Percentiles rank a stretch among this genome's conserved stretches.
These are phyloP conservation scores for Neotoma lepida DNA, from an alignment of 2,113 vertebrate genomes.

Conservation along the genomic window DNA sequence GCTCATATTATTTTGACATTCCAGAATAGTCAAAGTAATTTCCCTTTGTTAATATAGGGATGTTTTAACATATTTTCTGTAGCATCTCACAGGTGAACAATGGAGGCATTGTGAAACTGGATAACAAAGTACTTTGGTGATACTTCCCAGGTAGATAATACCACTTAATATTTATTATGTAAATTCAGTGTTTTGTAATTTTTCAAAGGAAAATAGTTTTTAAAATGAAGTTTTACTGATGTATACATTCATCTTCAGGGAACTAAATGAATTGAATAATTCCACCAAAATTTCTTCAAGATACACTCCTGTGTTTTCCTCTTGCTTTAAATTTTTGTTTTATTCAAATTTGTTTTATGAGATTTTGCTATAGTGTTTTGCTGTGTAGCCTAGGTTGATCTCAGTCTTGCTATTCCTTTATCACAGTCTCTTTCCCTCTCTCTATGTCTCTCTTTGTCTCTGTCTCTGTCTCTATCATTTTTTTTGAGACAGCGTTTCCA, in stretches of 20 bases:
- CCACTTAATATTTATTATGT: slow-evolving; percentile 3
- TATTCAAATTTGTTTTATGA: neutral
- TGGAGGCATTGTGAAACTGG: slow-evolving; percentile 20
- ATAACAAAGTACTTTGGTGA: neutral
- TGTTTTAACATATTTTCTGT: neutral
- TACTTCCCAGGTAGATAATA: neutral
- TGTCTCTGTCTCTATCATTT: too few relatives aligned
- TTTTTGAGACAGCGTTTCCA: too few relatives aligned
- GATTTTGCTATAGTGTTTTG: accelerated
- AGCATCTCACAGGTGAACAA: slow-evolving; percentile 9
- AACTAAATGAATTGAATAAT: neutral
- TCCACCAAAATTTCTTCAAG: slow-evolving; percentile 31
- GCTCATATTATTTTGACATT: slow-evolving; percentile 53
- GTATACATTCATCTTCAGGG: neutral
- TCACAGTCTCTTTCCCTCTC: too few relatives aligned
- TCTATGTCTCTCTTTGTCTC: too few relatives aligned
- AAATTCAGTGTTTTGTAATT: slow-evolving; percentile 31
- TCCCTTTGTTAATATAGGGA: neutral
- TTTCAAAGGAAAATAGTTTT: slow-evolving; percentile 10
- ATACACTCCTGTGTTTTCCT: neutral
- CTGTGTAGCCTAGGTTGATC: neutral
- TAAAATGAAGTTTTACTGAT: neutral
- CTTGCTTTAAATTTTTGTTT: neutral
- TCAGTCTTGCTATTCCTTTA: neutral
- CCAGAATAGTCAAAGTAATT: neutral